Evolutionary conservation across 2,888 invertebrate genomes (phyloP).

Genomic region (Brachyopa scutellaris): DNA sequence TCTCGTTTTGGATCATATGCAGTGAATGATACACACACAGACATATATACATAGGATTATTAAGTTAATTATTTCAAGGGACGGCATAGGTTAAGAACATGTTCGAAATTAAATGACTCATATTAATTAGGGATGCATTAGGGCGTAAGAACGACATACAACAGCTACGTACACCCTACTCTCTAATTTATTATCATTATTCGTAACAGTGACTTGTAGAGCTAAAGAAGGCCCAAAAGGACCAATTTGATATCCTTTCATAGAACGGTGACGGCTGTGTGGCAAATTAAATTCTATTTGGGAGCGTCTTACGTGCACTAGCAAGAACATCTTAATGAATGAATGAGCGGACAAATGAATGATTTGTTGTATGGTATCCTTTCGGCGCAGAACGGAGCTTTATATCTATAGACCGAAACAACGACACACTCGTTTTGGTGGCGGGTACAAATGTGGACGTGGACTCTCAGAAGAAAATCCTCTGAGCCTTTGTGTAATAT

Average conservation of each 20-base stretch:
- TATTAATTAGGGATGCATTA: slow-evolving; percentile 63
- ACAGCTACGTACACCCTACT: slow-evolving; percentile 6
- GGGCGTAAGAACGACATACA: slow-evolving; percentile 47
- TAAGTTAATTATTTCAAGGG: slow-evolving; percentile 60
- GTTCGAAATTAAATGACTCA: slow-evolving; percentile 68
- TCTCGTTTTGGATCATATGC: too few species aligned
- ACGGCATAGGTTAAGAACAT: slow-evolving; percentile 57
- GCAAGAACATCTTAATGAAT: slow-evolving; percentile 58
- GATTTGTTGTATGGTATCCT: slow-evolving; percentile 58
- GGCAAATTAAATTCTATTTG: slow-evolving; percentile 52
- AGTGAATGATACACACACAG: too few species aligned
- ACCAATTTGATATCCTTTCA: slow-evolving; percentile 54
- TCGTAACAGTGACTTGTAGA: slow-evolving; percentile 29
- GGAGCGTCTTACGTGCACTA: slow-evolving; percentile 14
- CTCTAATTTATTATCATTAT: slow-evolving; percentile 54
- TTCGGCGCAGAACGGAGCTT: neutral
- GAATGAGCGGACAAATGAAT: slow-evolving; percentile 57
- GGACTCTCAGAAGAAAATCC: slow-evolving; percentile 9
- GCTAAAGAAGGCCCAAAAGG: slow-evolving; percentile 28
- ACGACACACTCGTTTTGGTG: neutral
- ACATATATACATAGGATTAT: slow-evolving; percentile 58
- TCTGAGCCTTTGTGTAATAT: slow-evolving; percentile 10
- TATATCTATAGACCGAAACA: slow-evolving; percentile 28
- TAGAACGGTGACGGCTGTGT: slow-evolving; percentile 29
- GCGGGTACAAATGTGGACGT: too few species aligned